Evolutionary conservation across 2,797 vertebrate genomes (phyloP).

Genomic region (Cryptoprocta ferox): DNA sequence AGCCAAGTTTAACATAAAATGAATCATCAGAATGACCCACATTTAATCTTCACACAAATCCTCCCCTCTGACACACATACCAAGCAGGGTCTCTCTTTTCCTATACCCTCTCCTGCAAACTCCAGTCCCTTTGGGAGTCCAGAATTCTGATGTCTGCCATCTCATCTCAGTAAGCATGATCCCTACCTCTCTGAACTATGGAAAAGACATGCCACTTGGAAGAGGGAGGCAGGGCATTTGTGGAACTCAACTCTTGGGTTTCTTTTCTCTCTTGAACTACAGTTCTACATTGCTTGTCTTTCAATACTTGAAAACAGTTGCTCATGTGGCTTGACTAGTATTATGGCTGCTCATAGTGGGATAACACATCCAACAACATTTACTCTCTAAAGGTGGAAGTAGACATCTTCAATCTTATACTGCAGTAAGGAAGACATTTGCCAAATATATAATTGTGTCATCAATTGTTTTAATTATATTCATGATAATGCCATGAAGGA

Average conservation of each 20-base stretch:
- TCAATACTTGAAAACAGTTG: neutral
- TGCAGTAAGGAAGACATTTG: neutral
- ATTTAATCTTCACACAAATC: neutral
- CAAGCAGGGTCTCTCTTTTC: neutral
- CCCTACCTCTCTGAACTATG: neutral
- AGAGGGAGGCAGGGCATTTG: neutral
- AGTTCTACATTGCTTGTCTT: neutral
- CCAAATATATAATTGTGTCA: neutral
- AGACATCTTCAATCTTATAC: neutral
- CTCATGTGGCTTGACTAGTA: neutral
- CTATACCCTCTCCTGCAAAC: neutral
- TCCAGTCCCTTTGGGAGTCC: neutral
- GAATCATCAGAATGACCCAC: neutral
- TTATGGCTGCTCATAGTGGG: neutral
- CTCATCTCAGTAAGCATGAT: neutral
- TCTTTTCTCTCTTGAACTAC: neutral
- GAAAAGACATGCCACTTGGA: neutral
- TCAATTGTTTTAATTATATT: neutral
- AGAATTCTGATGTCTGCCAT: neutral
- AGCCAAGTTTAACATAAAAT: neutral
- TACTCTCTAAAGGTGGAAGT: neutral
- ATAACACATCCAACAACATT: neutral
- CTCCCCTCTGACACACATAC: neutral
- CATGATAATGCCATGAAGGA: neutral
- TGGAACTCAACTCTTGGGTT: neutral